These are phyloP conservation scores for Psittacula echo DNA, from an alignment of 2,797 vertebrate species.

Conservation along the genomic window DNA sequence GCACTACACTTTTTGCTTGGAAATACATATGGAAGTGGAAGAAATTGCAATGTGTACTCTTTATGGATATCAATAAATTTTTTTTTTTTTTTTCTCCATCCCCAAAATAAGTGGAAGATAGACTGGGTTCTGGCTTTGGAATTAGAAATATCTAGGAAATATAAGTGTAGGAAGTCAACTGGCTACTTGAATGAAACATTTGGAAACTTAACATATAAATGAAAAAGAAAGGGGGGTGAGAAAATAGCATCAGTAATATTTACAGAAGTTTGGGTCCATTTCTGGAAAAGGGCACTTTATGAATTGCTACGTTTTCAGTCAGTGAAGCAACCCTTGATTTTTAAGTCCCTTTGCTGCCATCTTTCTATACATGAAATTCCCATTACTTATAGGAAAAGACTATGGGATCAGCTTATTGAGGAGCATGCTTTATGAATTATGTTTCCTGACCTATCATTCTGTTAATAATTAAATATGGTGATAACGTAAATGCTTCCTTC, in stretches of 20 bases:
- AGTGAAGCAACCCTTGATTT: neutral
- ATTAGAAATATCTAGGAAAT: neutral
- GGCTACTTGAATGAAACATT: neutral
- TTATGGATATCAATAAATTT: neutral
- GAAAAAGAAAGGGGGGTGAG: neutral
- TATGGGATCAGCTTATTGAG: neutral
- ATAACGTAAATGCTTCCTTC: neutral
- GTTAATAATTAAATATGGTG: neutral
- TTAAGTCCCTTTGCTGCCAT: neutral
- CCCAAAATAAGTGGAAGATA: neutral
- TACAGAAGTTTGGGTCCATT: neutral
- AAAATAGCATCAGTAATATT: neutral
- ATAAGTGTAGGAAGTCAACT: neutral
- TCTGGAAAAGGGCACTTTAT: neutral
- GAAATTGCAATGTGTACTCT: neutral
- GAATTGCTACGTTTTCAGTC: neutral
- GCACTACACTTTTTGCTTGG: conserved; percentile 17
- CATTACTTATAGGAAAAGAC: neutral
- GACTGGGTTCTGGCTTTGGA: neutral
- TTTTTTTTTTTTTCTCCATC: neutral
- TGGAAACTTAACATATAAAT: neutral
- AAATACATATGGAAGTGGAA: neutral
- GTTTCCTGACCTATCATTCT: neutral
- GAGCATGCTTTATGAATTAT: neutral
- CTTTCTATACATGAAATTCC: neutral